phyloP scores from a whole-genome alignment of 2,888 invertebrate species.

The Boloria euphrosyne region DNA sequence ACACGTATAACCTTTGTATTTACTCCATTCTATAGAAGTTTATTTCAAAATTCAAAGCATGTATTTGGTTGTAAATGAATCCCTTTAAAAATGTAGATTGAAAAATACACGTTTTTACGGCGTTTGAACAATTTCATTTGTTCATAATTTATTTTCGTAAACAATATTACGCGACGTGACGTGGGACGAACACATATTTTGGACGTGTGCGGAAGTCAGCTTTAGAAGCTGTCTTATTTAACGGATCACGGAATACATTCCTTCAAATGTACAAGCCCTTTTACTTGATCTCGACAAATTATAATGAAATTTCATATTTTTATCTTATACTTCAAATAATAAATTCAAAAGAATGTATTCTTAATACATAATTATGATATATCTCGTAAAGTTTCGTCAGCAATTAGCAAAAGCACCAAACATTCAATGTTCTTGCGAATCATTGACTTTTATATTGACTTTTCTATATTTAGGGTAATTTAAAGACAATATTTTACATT shows the following conservation, averaged over 20 bases:
- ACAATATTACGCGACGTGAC: slow-evolving; percentile 58
- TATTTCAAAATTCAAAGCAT: slow-evolving; percentile 18
- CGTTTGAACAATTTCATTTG: slow-evolving; percentile 30
- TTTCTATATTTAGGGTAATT: too few species aligned
- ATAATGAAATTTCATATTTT: slow-evolving; percentile 30
- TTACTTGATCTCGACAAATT: slow-evolving; percentile 20
- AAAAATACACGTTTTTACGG: slow-evolving; percentile 28
- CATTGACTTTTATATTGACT: too few species aligned
- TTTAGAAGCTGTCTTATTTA: slow-evolving; percentile 72
- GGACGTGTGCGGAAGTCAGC: slow-evolving; percentile 68
- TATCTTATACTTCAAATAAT: slow-evolving; percentile 43
- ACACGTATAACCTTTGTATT: slow-evolving; percentile 1
- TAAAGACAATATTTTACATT: too few species aligned
- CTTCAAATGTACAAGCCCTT: slow-evolving; percentile 59
- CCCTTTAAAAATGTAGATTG: slow-evolving; percentile 29
- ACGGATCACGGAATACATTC: slow-evolving; percentile 72
- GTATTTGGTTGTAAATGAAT: slow-evolving; percentile 14
- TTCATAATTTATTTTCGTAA: slow-evolving; percentile 37
- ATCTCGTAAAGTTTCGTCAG: too few species aligned
- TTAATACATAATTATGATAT: too few species aligned
- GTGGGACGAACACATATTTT: slow-evolving; percentile 61
- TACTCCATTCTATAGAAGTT: background rate
- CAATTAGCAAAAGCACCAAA: too few species aligned
- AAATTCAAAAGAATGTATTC: too few species aligned
- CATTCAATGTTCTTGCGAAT: too few species aligned